These are phyloP conservation scores for Eubucco bourcierii DNA, from an alignment of 2,113 vertebrate genomes.

Conservation along the genomic window DNA sequence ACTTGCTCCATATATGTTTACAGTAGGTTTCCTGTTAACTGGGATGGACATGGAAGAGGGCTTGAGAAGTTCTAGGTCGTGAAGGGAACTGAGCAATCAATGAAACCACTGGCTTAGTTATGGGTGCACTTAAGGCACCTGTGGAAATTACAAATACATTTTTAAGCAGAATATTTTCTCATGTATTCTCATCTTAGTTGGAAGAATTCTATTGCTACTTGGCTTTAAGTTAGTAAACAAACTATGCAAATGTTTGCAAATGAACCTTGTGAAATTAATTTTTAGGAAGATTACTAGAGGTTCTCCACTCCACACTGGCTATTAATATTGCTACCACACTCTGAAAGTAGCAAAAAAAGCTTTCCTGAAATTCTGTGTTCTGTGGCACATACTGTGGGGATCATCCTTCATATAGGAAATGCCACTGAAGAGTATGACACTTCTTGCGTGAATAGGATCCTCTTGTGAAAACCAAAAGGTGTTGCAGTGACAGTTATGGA, in stretches of 20 bases:
- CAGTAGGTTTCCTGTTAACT: not conserved
- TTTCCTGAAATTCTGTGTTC: not conserved
- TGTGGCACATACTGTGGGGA: accelerated
- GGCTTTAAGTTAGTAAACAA: not conserved
- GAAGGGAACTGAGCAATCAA: not conserved
- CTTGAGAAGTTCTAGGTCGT: not conserved
- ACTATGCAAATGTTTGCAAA: not conserved
- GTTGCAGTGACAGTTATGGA: not conserved
- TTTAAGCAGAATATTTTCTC: not conserved
- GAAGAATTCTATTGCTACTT: not conserved
- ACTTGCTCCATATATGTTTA: not conserved
- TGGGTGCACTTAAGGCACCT: not conserved
- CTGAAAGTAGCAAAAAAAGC: not conserved
- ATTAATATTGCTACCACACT: not conserved
- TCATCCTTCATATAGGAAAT: not conserved
- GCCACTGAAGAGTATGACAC: not conserved
- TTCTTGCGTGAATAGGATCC: not conserved
- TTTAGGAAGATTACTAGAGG: not conserved
- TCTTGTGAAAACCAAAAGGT: not conserved
- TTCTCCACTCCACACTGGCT: not conserved
- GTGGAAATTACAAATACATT: not conserved
- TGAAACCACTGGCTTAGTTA: not conserved
- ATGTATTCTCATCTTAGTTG: not conserved
- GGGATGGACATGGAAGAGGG: not conserved
- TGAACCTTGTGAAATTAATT: not conserved